Evolutionary conservation across 2,113 vertebrate species (phyloP).

Genomic region (Dasyprocta punctata): DNA sequence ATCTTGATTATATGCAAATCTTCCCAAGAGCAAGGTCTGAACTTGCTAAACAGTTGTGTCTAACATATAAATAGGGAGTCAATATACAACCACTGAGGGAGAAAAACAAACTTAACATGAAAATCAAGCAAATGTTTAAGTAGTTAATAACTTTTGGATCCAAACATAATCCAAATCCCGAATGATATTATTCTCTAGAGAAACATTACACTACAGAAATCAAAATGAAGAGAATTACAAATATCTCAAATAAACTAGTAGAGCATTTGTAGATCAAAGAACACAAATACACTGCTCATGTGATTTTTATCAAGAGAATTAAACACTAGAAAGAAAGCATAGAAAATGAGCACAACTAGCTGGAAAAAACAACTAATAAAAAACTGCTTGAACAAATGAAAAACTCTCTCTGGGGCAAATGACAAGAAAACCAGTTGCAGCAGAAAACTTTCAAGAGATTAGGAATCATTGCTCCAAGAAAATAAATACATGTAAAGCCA

Average conservation of each 20-base stretch:
- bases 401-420: constrained; percentile 24
- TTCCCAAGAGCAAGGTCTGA: neutral
- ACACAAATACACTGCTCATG: constrained; percentile 1
- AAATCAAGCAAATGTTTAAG: constrained; percentile 52
- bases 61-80: neutral
- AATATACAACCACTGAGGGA: neutral
- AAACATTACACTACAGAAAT: constrained; percentile 28
- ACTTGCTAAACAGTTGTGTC: neutral
- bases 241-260: constrained; percentile 34
- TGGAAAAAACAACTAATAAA: constrained; percentile 6
- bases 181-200: constrained; percentile 51
- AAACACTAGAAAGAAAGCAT: constrained; percentile 49
- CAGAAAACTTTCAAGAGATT: constrained; percentile 42
- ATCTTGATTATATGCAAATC: neutral
- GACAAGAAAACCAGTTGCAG: constrained; percentile 42
- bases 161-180: neutral
- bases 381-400: constrained; percentile 48
- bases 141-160: constrained; percentile 30
- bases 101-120: neutral
- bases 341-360: neutral
- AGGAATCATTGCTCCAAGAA: constrained; percentile 57
- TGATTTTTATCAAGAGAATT: constrained; percentile 51
- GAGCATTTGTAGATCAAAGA: constrained; percentile 58
- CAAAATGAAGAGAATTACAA: constrained; percentile 56
- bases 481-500: constrained; percentile 30